Evolutionary conservation across 2,797 vertebrate species (phyloP).

Genomic region (Coregonus ussuriensis): DNA sequence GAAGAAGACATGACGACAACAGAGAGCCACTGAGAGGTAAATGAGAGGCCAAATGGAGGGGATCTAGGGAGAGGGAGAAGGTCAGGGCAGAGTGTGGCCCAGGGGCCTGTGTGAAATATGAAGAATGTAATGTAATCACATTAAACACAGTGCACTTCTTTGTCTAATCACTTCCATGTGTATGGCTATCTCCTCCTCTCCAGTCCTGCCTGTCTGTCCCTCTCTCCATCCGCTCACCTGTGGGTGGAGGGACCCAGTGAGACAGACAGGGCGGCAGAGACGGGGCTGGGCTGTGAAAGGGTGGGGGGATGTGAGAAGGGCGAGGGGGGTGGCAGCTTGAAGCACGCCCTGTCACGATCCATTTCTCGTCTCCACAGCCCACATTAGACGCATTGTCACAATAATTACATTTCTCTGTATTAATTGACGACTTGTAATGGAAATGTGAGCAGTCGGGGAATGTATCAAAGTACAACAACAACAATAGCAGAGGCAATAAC

Average conservation of each 20-base stretch:
- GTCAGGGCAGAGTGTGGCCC: constrained; percentile 62
- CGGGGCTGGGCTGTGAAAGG: constrained; percentile 1
- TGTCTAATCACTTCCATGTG: constrained; percentile 53
- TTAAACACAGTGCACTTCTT: constrained; percentile 64
- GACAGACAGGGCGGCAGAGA: constrained; percentile 24
- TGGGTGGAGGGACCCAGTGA: constrained; percentile 6
- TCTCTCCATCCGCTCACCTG: neutral
- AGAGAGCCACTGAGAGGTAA: constrained; percentile 48
- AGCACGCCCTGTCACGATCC: constrained; percentile 65
- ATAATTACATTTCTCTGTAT: constrained; percentile 76
- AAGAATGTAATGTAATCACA: constrained; percentile 71
- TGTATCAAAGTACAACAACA: constrained; percentile 70
- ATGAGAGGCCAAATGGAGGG: constrained; percentile 56
- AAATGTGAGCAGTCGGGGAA: constrained; percentile 74
- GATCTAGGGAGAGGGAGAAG: constrained; percentile 53
- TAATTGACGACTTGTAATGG: constrained; percentile 77
- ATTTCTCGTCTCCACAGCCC: constrained; percentile 60
- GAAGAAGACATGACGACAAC: constrained; percentile 13
- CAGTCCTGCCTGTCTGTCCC: constrained; percentile 8
- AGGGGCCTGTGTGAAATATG: constrained; percentile 58
- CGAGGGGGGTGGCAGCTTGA: constrained; percentile 57
- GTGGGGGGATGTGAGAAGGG: neutral
- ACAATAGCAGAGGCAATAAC: constrained; percentile 70
- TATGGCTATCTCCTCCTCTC: neutral
- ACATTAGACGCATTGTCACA: constrained; percentile 70